Conservation (phyloP, 2,797 vertebrate species). For the Anabas testudineus region DNA sequence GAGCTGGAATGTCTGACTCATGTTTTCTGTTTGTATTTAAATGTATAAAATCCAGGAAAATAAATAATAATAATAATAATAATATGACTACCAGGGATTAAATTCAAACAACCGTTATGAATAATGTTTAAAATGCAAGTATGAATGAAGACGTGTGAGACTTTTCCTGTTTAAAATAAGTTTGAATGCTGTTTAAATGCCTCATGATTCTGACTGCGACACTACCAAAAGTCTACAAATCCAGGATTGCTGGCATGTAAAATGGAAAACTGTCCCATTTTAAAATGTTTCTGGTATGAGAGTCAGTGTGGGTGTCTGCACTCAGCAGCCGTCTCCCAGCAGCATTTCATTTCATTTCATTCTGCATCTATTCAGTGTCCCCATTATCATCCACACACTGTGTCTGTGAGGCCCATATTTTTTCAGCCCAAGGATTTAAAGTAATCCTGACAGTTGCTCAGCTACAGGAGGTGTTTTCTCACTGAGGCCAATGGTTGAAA, state of each 20-base stretch:
- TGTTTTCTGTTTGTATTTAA: constrained; percentile 7
- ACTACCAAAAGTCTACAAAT: neutral
- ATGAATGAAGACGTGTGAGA: neutral
- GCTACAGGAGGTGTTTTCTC: constrained; percentile 72
- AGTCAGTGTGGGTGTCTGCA: constrained; percentile 26
- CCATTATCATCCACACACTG: constrained; percentile 50
- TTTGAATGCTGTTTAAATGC: too few relatives aligned
- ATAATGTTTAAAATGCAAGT: neutral
- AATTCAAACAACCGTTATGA: neutral
- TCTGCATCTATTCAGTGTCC: constrained; percentile 48
- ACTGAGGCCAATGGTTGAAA: constrained; percentile 55
- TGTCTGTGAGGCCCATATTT: constrained; percentile 51
- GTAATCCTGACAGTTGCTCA: constrained; percentile 76
- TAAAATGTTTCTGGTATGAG: constrained; percentile 5
- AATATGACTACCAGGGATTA: neutral
- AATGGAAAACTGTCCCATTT: constrained; percentile 10
- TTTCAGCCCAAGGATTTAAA: constrained; percentile 66
- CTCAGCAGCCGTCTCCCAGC: constrained; percentile 29
- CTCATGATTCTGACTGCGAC: neutral
- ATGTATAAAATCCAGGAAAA: constrained; percentile 4
- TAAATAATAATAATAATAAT: neutral
- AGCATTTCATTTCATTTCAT: constrained; percentile 49
- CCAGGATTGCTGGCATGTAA: neutral
- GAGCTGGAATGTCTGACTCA: constrained; percentile 1
- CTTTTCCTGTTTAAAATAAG: neutral